A percentile compares a stretch with the other conserved stretches of the same genome.
Conservation (phyloP, 2,888 invertebrate genomes). For the Poecilobothrus nobilitatus region DNA sequence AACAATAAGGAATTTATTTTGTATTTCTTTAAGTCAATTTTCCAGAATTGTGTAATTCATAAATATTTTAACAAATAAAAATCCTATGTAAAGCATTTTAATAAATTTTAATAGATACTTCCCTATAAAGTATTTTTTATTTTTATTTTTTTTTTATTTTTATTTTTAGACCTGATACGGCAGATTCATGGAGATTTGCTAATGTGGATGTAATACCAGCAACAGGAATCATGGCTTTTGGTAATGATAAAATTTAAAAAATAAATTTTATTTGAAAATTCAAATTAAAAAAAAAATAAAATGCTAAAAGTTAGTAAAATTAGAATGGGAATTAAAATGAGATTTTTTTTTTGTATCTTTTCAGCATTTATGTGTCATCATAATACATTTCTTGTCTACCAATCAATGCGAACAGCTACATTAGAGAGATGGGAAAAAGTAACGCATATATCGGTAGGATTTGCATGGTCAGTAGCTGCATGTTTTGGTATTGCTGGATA, state of each 20-base stretch:
- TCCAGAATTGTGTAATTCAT: too few relatives aligned
- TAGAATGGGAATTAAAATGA: too few relatives aligned
- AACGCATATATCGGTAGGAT: slow-evolving; percentile 67
- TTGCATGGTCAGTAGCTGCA: slow-evolving; percentile 61
- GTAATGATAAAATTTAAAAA: slow-evolving; percentile 44
- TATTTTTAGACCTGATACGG: slow-evolving; percentile 50
- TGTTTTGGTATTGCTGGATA: slow-evolving; percentile 72
- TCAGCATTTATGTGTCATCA: slow-evolving; percentile 86
- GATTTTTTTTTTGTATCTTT: slow-evolving; percentile 21
- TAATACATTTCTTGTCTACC: slow-evolving; percentile 76
- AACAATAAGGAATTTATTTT: too few relatives aligned
- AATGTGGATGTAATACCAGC: slow-evolving; percentile 67
- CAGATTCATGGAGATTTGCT: slow-evolving; percentile 62
- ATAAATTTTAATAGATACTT: too few relatives aligned
- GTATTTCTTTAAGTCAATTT: too few relatives aligned
- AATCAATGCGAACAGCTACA: slow-evolving; percentile 65
- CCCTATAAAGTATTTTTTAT: too few relatives aligned
- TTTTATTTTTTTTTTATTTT: too few relatives aligned
- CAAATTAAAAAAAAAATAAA: not conserved
- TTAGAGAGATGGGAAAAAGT: slow-evolving; percentile 71
- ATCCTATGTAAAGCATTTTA: too few relatives aligned
- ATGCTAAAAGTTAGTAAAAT: not conserved
- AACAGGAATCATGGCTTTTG: slow-evolving; percentile 77
- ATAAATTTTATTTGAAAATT: not conserved
- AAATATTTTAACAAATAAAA: too few relatives aligned